Base-by-base conservation (phyloP, 2,113 vertebrate genomes). In the Nannospalax galili region DNA sequence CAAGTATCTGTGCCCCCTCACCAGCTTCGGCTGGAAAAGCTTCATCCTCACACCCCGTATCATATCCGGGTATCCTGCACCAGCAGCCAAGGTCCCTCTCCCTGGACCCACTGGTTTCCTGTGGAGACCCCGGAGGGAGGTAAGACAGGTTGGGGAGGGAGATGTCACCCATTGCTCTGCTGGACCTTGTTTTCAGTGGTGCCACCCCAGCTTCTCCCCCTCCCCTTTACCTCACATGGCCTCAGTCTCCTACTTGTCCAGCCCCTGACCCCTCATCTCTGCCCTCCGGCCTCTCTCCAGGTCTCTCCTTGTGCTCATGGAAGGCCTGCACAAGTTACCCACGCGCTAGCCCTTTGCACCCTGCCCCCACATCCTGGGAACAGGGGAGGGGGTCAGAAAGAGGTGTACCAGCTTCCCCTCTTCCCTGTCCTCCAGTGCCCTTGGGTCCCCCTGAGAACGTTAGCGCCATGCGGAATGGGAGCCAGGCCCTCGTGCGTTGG, bases 91-190 rank as follows among this genome's bases (percentile, higher is more conserved):
- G 99, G 99, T 0, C 74, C 98, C 1, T 99, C 99, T 0, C 97
- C 98, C 9, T 99, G 99, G 99, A 99, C 98, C 0, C 97, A 98
- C 74, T 99, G 99, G 99, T 80, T 97, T 30, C 93, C 96, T 0
- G 94, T 97, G 95, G 87, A 96, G 58, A 98, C 97, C 0, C 95
- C 88, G 0, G 97, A 98, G 45, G 97, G 97, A 96, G 97, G 97
- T 98, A 92, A 95, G 96, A 84, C 48, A 62, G 72, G 4, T 7
- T 35, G 32, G 24, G 40, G 11, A 72, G 80, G 67, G 30, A 81
- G 37, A 19, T 0, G 0, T 5, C 3, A 0, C 30, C 62, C 16
- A 2, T 20, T 4, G 3, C 64, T 35, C 16, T 0, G 0, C 62
- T 91, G 82, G 24, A 48, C 64, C 32, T 26, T 24, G 37, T 52